Evolutionary conservation across 2,888 invertebrate genomes (phyloP).

Genomic region (Nomada fucata): DNA sequence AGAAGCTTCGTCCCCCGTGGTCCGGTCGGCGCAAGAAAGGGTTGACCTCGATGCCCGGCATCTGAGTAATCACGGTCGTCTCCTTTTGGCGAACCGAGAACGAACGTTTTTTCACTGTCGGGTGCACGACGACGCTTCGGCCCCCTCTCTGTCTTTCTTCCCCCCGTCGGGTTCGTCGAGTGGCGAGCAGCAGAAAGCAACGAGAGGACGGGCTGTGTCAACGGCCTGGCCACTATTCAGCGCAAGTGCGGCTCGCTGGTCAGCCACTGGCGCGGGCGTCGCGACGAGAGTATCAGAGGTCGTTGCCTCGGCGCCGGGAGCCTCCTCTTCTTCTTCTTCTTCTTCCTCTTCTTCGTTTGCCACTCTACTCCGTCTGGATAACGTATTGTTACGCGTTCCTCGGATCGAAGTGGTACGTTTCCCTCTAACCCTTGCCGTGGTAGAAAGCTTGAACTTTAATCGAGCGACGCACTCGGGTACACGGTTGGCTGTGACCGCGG

Average conservation of each 20-base stretch:
- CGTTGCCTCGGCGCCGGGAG: constrained; percentile 78
- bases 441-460: constrained; percentile 21
- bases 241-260: constrained; percentile 77
- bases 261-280: constrained; percentile 74
- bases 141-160: neutral
- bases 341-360: constrained; percentile 36
- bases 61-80: constrained; percentile 56
- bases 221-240: constrained; percentile 82
- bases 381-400: constrained; percentile 44
- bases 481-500: no score
- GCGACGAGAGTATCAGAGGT: constrained; percentile 76
- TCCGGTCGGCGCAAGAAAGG: constrained; percentile 29
- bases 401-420: neutral
- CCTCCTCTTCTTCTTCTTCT: constrained; percentile 65
- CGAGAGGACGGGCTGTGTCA: constrained; percentile 75
- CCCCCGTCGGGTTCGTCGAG: constrained; percentile 13
- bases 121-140: constrained; percentile 31
- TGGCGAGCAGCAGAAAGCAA: constrained; percentile 1
- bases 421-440: constrained; percentile 5
- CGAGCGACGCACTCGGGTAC: no score
- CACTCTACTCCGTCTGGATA: constrained; percentile 14
- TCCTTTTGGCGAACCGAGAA: constrained; percentile 40
- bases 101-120: constrained; percentile 46
- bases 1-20: constrained; percentile 33
- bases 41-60: constrained; percentile 49